Conservation (phyloP, 2,113 vertebrate species). For the Agapornis roseicollis region DNA sequence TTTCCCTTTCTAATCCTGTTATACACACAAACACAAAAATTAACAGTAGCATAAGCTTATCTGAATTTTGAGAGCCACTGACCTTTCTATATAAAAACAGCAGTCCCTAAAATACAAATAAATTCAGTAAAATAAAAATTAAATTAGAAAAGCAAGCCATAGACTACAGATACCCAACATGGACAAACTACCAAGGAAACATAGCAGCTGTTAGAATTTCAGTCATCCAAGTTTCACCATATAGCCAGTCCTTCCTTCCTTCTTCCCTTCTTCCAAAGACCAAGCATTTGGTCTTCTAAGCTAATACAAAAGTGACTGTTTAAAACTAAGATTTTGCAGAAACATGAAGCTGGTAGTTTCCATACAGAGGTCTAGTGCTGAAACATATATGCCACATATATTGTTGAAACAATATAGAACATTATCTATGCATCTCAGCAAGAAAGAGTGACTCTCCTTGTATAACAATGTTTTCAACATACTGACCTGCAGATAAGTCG, state of each 20-base stretch:
- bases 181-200: background rate
- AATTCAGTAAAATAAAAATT: background rate
- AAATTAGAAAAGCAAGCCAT: background rate
- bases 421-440: background rate
- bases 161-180: background rate
- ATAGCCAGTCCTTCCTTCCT: background rate
- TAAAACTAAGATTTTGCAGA: background rate
- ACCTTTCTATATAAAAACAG: background rate
- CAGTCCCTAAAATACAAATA: background rate
- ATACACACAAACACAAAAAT: background rate
- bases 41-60: background rate
- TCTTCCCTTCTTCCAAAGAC: background rate
- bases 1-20: background rate
- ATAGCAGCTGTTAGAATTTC: background rate
- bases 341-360: background rate
- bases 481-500: slow-evolving; percentile 84
- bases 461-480: background rate
- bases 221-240: background rate
- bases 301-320: background rate
- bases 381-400: background rate
- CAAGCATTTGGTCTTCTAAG: background rate
- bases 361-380: background rate
- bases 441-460: background rate
- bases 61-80: background rate
- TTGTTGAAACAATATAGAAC: background rate